phyloP scores from a whole-genome alignment of 2,797 vertebrate genomes.

The Bovichtus variegatus region DNA sequence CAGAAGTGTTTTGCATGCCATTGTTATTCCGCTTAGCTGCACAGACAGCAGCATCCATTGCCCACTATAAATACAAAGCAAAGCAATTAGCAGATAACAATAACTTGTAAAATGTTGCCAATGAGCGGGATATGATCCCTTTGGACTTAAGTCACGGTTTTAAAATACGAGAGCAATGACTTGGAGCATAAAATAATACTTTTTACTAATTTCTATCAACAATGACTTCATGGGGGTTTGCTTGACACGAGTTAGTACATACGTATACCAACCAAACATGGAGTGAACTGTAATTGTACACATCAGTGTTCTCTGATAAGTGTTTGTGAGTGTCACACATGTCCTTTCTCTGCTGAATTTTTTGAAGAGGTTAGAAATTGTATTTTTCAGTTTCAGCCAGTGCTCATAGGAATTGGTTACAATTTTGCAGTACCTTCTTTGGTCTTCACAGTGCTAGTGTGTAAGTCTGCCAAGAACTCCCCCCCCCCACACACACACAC shows the following conservation, averaged over 20 bases:
- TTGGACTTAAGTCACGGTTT: slow-evolving; percentile 26
- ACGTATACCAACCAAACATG: background rate
- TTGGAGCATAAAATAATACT: slow-evolving; percentile 13
- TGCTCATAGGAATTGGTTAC: background rate
- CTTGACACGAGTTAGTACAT: background rate
- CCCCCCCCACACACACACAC: too few relatives aligned
- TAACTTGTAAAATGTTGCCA: slow-evolving; percentile 18
- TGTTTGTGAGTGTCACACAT: slow-evolving; percentile 1
- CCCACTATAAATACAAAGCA: slow-evolving; percentile 29
- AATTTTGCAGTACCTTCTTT: too few relatives aligned
- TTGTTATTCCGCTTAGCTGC: slow-evolving; percentile 45
- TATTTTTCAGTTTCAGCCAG: background rate
- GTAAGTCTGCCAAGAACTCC: slow-evolving; percentile 10
- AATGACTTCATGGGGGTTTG: background rate
- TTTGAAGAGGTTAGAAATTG: background rate
- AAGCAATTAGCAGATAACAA: slow-evolving; percentile 45
- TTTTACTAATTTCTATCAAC: background rate
- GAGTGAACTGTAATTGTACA: slow-evolving; percentile 10
- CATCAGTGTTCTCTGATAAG: background rate
- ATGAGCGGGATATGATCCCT: slow-evolving; percentile 24
- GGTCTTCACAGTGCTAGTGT: background rate
- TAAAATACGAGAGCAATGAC: slow-evolving; percentile 18
- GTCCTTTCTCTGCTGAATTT: slow-evolving; percentile 3
- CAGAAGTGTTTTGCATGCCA: slow-evolving; percentile 38
- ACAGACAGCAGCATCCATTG: slow-evolving; percentile 34